Evolutionary conservation across 2,888 invertebrate genomes (phyloP).

Genomic region (Pyrrhosoma nymphula): DNA sequence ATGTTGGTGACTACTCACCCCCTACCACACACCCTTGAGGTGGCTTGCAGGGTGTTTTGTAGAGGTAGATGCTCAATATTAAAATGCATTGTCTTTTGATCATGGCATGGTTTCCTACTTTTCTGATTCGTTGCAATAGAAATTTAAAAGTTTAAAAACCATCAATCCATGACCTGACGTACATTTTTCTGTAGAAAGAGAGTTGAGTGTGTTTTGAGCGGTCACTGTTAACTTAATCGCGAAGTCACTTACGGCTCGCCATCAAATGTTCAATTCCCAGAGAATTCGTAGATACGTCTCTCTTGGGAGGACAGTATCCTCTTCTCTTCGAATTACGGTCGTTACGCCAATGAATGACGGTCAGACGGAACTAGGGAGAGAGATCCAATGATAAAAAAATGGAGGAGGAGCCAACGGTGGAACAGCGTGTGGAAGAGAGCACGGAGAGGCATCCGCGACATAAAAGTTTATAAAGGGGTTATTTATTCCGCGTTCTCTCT

Average conservation of each 20-base stretch:
- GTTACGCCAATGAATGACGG: neutral
- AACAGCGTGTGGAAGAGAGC: neutral
- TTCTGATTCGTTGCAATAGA: too few species aligned
- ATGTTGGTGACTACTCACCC: too few species aligned
- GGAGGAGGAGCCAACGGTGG: neutral
- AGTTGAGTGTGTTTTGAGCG: neutral
- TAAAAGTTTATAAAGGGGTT: slow-evolving; percentile 66
- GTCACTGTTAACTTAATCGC: slow-evolving; percentile 27
- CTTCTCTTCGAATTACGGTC: neutral
- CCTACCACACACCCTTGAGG: too few species aligned
- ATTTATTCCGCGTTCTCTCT: slow-evolving; percentile 57
- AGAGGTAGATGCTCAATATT: too few species aligned
- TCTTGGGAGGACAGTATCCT: neutral
- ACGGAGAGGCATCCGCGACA: slow-evolving; percentile 32
- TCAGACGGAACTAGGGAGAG: neutral
- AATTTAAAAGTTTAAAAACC: too few species aligned
- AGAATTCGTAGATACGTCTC: neutral
- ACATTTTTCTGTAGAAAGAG: too few species aligned
- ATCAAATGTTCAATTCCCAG: neutral
- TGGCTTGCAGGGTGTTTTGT: too few species aligned
- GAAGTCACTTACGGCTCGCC: neutral
- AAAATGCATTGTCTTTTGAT: too few species aligned
- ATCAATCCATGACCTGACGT: too few species aligned
- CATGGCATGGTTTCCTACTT: too few species aligned
- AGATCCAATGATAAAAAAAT: neutral